A percentile compares a stretch with the other conserved stretches of the same genome.
Evolutionary conservation across 1,140 invertebrate species (phyloP).

Genomic region (Drosophila neocordata): DNA sequence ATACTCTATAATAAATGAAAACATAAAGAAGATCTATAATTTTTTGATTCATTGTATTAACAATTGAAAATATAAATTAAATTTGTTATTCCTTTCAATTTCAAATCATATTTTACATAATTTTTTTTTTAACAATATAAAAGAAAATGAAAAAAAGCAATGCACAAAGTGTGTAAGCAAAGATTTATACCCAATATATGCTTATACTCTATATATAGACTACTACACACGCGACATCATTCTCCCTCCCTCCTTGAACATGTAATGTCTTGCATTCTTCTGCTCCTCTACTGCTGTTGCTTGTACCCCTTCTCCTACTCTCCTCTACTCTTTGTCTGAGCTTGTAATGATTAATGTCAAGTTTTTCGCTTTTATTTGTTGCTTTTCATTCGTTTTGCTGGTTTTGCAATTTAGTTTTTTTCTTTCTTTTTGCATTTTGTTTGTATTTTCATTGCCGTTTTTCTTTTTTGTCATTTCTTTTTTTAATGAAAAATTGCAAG

Average conservation of each 20-base stretch:
- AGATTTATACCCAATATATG: too few species aligned
- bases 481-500: slow-evolving; percentile 72
- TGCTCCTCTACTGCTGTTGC: background rate
- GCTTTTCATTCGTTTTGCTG: slow-evolving; percentile 45
- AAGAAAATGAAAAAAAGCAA: too few species aligned
- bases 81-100: too few species aligned
- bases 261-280: too few species aligned
- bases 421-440: slow-evolving; percentile 33
- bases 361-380: slow-evolving; percentile 48
- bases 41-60: too few species aligned
- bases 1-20: slow-evolving; percentile 8
- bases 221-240: slow-evolving; percentile 57
- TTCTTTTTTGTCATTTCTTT: slow-evolving; percentile 26
- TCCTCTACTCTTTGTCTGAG: slow-evolving; percentile 53
- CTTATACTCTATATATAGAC: slow-evolving; percentile 15
- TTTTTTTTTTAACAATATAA: too few species aligned
- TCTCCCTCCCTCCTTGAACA: background rate
- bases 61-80: too few species aligned
- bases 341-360: slow-evolving; percentile 75
- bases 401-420: slow-evolving; percentile 44
- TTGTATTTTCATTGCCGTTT: slow-evolving; percentile 50
- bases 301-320: slow-evolving; percentile 6
- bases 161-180: too few species aligned
- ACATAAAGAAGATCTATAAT: too few species aligned
- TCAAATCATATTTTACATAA: too few species aligned